Conservation (phyloP, 2,888 invertebrate species). For the Rhogogaster chlorosoma region DNA sequence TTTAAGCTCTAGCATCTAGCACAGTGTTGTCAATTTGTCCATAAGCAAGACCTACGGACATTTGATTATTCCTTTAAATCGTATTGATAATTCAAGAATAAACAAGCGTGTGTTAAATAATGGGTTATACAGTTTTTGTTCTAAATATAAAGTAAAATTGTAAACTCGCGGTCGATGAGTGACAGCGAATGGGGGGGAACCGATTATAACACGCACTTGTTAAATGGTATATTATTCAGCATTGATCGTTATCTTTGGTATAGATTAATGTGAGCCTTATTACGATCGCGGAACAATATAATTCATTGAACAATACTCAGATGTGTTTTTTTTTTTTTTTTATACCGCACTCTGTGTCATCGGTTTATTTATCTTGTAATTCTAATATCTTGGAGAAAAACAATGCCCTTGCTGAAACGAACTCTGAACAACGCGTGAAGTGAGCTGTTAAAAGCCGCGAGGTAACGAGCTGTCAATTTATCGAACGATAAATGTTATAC, state of each 20-base stretch:
- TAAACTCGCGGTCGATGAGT: constrained; percentile 24
- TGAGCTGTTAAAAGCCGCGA: background rate
- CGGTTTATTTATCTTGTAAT: constrained; percentile 51
- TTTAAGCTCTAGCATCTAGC: constrained; percentile 72
- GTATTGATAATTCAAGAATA: background rate
- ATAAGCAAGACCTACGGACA: constrained; percentile 52
- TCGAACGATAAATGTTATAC: constrained; percentile 29
- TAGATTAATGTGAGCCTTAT: constrained; percentile 3
- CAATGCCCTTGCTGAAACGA: constrained; percentile 55
- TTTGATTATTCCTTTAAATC: background rate
- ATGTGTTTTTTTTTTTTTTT: background rate
- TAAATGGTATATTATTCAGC: constrained; percentile 1
- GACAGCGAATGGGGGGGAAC: constrained; percentile 10
- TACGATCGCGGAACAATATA: background rate
- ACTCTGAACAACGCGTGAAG: constrained; percentile 2
- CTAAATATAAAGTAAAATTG: background rate
- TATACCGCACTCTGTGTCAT: constrained; percentile 27
- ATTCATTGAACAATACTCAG: background rate
- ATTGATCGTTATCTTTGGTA: background rate
- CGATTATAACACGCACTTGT: constrained; percentile 40
- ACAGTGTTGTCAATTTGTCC: constrained; percentile 55
- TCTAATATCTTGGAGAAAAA: constrained; percentile 58
- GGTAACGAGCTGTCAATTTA: constrained; percentile 43
- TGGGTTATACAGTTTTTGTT: background rate
- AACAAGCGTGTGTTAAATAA: background rate